Base-by-base conservation (phyloP, 2,888 invertebrate species). In the Acanthosepion lycidas region DNA sequence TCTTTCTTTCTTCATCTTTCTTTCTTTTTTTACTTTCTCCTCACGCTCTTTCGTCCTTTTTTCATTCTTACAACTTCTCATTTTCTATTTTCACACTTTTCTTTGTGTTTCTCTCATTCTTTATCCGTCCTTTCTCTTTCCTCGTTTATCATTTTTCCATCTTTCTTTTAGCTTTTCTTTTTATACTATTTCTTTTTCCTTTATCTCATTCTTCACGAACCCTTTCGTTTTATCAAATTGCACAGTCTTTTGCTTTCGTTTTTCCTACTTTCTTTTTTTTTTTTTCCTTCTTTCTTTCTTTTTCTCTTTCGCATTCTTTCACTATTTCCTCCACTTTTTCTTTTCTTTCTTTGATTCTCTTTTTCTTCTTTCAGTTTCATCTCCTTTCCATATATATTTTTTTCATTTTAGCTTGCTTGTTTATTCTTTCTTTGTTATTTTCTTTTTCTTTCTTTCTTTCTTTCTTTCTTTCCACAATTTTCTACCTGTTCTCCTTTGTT, bases 131-230 rank as follows among this genome's bases (percentile, higher is more conserved):
- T 91, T 94, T 55, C 53, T 55, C 6, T 55, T 94, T 78, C 91
- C 94, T 94, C 94, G 94, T 6, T 94, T 78, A 91, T 78, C 1
- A 92, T 94, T 55, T 94, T 2, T 94, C 94, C 91, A 92, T 94
- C 94, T 94, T 78, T 94, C 94, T 94, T 55, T 20, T 20, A 2
- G 15, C 20, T 20, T 20, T 55, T 20, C 20, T 20, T 20, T 5
- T 20, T 20, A 92, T 23, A 26, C 94, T 94, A 6, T 59, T n/a
- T 94, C 92, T 59, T 28, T 94, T 92, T 4, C 92, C 92, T n/a
- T 18, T 15, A 42, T 59, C 23, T 42, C 42, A 42, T 42, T 42
- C 42, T 42, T 42, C 42, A 42, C 3, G 42, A 42, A 42, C 42
- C 42, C 1, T 42, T 42, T 42, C 42, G 42, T 42, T 42, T 42